Base-by-base conservation (phyloP, 1,140 invertebrate genomes). In the Nylanderia fulva region DNA sequence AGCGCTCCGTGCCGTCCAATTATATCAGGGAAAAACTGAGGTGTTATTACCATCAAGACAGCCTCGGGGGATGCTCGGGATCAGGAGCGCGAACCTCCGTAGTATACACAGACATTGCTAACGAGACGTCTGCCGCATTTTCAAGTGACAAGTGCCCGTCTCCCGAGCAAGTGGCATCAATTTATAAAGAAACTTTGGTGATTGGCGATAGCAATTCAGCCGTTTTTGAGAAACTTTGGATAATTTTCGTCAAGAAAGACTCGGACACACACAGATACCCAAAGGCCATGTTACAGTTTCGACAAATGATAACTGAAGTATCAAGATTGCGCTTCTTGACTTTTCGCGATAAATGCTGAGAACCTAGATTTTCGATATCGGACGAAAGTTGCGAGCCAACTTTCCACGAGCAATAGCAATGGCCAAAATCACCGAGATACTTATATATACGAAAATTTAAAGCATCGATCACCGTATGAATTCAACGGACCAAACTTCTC, bases 361-460 rank as follows among this genome's bases (percentile, higher is more conserved):
- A 82, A 58, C 24, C 52, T 60, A 82, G 64, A 82, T 82, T 82
- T 82, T 82, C 77, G 77, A 82, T 82, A 82, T 82, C 52, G 77
- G 66, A 72, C 52, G 39, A 82, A 82, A 82, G 66, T 82, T 82
- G 66, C 66, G 52, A 60, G 66, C 77, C 66, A 72, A 82, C 77
- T 82, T 82, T 15, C 52, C 13, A 33, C 48, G 63, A 42, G 24
- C 66, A 58, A 56, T 45, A 48, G 77, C 15, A 79, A 82, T 54
- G 52, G 39, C 13, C 66, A n/a, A n/a, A 42, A 71, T 39, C 48
- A 29, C 42, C 33, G 52, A 58, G 48, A 71, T 71, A 80, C 27
- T n/a, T n/a, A n/a, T 82, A 60, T 48, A 48, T 58, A 82, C 77
- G 66, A 82, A 82, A 82, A 82, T 82, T 82, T 82, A 36, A 82